Evolutionary conservation across 2,797 vertebrate genomes (phyloP).

Genomic region (Cyprinella venusta): DNA sequence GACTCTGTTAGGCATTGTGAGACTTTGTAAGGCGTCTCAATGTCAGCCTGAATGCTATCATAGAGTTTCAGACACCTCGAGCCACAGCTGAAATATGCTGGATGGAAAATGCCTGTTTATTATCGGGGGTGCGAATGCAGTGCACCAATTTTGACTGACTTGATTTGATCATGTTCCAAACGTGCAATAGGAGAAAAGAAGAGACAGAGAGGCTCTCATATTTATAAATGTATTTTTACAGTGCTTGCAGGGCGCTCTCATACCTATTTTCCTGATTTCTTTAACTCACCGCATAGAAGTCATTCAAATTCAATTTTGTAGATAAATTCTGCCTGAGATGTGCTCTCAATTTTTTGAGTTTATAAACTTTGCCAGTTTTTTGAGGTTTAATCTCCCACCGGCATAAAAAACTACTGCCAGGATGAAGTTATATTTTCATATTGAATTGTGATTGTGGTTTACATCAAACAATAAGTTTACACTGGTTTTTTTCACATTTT

Average conservation of each 20-base stretch:
- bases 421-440: background rate
- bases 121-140: background rate
- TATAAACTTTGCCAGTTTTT: background rate
- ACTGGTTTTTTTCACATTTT: too few species aligned
- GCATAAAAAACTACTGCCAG: background rate
- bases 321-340: background rate
- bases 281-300: background rate
- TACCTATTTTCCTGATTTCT: background rate
- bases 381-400: background rate
- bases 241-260: background rate
- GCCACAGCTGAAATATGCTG: constrained; percentile 13
- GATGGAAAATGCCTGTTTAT: constrained; percentile 17
- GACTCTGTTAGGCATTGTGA: constrained; percentile 10
- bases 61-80: constrained; percentile 4
- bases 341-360: background rate
- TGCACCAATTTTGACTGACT: constrained; percentile 14
- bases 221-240: constrained; percentile 10
- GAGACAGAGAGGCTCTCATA: background rate
- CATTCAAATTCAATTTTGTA: background rate
- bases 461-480: background rate
- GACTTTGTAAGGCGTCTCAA: constrained; percentile 25
- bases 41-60: constrained; percentile 17
- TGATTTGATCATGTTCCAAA: constrained; percentile 24
- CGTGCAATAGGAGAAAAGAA: background rate
- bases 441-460: background rate